Conservation (phyloP, 1,140 invertebrate species). For the Ditylenchus dipsaci region DNA sequence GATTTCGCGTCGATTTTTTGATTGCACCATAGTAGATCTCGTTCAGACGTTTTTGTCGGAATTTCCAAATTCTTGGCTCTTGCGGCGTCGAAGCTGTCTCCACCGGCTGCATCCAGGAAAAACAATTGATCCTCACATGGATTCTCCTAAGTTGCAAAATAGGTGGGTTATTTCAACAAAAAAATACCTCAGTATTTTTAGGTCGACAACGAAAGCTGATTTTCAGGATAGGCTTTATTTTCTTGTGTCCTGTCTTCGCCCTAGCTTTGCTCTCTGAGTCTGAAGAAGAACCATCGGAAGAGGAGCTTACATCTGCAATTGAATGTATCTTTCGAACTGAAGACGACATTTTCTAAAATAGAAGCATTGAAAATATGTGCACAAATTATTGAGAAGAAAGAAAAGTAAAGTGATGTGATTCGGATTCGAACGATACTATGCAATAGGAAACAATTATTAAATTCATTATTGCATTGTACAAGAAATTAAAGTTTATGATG, state of each 20-base stretch:
- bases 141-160: neutral
- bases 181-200: neutral
- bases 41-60: neutral
- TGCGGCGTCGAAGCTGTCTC: neutral
- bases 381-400: too few relatives aligned
- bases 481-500: too few relatives aligned
- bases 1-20: constrained; percentile 6
- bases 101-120: neutral
- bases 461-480: too few relatives aligned
- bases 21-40: neutral
- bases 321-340: neutral
- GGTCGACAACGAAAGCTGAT: neutral
- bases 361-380: too few relatives aligned
- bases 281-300: neutral
- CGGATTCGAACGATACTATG: too few relatives aligned
- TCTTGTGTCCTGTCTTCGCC: neutral
- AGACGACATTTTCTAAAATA: neutral
- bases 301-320: neutral
- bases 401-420: too few relatives aligned
- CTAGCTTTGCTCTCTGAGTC: neutral
- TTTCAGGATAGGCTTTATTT: neutral
- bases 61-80: neutral
- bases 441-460: too few relatives aligned
- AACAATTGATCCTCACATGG: neutral
- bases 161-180: too few relatives aligned